Percentiles rank a stretch among this genome's conserved stretches.
phyloP scores from a whole-genome alignment of 2,113 vertebrate species.

The Sphaerodactylus townsendi region DNA sequence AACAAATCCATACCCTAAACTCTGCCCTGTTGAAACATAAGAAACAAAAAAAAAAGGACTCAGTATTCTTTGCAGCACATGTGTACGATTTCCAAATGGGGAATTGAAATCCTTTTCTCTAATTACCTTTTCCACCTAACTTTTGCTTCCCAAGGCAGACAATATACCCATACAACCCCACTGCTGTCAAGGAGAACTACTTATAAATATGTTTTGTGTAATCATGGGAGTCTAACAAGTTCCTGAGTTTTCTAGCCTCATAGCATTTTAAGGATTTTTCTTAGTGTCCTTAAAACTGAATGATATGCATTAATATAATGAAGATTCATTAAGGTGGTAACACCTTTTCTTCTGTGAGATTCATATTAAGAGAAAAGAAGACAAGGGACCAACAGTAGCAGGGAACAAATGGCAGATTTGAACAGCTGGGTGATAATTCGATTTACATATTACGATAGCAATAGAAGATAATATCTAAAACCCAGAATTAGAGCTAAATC shows the following conservation, averaged over 20 bases:
- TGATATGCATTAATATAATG: background rate
- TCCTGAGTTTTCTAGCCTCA: constrained; percentile 8
- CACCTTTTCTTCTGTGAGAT: constrained; percentile 22
- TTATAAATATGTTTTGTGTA: background rate
- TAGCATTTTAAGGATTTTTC: constrained; percentile 4
- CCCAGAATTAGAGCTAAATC: background rate
- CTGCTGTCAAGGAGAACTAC: background rate
- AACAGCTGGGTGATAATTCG: constrained; percentile 40
- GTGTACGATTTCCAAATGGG: constrained; percentile 36
- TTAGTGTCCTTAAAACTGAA: constrained; percentile 16
- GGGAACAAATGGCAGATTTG: constrained; percentile 22
- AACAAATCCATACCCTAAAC: constrained; percentile 99
- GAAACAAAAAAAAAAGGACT: constrained; percentile 61
- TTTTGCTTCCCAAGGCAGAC: constrained; percentile 8
- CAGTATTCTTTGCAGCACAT: constrained; percentile 61
- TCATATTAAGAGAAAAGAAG: constrained; percentile 27
- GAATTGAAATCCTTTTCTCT: constrained; percentile 29
- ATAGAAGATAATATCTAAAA: background rate
- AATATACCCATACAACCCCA: constrained; percentile 1
- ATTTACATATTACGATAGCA: constrained; percentile 42
- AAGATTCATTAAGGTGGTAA: background rate
- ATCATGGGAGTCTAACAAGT: background rate
- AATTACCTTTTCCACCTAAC: background rate
- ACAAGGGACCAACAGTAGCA: constrained; percentile 33
- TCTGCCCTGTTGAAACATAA: constrained; percentile 90